phyloP scores from a whole-genome alignment of 2,113 vertebrate species.

The Litocranius walleri region DNA sequence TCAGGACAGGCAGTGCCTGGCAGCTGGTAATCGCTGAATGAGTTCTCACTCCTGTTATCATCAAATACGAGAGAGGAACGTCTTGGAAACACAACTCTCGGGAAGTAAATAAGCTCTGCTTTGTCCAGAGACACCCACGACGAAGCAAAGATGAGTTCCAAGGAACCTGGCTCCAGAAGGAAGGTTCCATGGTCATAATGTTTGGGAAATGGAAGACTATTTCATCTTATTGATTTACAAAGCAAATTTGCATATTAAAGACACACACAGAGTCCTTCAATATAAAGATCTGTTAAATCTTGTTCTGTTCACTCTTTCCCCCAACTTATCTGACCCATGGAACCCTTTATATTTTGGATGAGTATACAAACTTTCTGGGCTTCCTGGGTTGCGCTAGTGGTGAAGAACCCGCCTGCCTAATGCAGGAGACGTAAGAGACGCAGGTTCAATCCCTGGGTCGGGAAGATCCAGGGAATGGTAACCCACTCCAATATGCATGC shows the following conservation, averaged over 20 bases:
- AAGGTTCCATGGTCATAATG: no score
- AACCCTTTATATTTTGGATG: not conserved
- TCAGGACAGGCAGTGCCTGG: not conserved
- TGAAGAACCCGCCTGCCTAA: not conserved
- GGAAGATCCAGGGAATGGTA: not conserved
- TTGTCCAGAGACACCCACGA: fast-evolving
- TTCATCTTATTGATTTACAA: not conserved
- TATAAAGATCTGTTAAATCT: not conserved
- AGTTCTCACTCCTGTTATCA: fast-evolving
- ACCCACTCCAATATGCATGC: not conserved
- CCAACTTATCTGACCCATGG: no score
- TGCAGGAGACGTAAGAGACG: not conserved
- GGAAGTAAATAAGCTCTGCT: not conserved
- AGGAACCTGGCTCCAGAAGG: not conserved
- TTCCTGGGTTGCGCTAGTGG: not conserved
- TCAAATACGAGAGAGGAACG: fast-evolving
- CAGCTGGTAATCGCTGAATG: fast-evolving
- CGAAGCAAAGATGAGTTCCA: fast-evolving
- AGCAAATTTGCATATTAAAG: not conserved
- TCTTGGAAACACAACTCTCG: not conserved
- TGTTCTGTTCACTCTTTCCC: not conserved
- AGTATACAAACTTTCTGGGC: not conserved
- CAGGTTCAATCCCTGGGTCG: not conserved
- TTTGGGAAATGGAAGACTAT: not conserved
- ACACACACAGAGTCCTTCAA: not conserved